Percentiles rank a stretch among this genome's conserved stretches.
Evolutionary conservation across 2,888 invertebrate species (phyloP).

Genomic region (Watsonalla binaria): DNA sequence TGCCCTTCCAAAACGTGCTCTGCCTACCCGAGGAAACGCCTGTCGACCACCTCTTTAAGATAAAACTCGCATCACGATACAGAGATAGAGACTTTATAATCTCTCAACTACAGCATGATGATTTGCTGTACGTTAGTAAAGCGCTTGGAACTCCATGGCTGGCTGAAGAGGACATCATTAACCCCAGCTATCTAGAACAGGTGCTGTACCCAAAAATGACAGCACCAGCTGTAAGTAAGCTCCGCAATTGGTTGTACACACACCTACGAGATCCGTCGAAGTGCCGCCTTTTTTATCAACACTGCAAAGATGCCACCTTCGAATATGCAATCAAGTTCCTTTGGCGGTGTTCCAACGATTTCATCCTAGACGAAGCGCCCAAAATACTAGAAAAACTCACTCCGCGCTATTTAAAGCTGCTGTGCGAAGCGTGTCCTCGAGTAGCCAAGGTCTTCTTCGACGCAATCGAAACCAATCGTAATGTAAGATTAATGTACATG

Average conservation of each 20-base stretch:
- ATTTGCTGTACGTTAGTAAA: constrained; percentile 55
- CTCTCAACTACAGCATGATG: constrained; percentile 42
- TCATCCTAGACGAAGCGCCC: constrained; percentile 30
- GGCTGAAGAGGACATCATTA: constrained; percentile 37
- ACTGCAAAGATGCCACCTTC: constrained; percentile 33
- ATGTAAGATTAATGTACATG: constrained; percentile 25
- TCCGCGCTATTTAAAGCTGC: constrained; percentile 35
- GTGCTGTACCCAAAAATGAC: constrained; percentile 49
- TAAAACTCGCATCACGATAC: constrained; percentile 46
- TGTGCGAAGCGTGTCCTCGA: constrained; percentile 41
- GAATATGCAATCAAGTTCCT: constrained; percentile 42
- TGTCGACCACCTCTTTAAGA: constrained; percentile 51
- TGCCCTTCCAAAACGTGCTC: constrained; percentile 15
- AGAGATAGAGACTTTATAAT: constrained; percentile 44
- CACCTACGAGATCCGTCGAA: constrained; percentile 21
- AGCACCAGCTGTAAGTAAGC: constrained; percentile 39
- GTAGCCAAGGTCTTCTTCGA: constrained; percentile 42
- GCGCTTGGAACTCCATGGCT: constrained; percentile 53
- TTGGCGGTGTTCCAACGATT: constrained; percentile 34
- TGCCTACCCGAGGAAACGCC: constrained; percentile 30
- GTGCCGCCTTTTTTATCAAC: constrained; percentile 45
- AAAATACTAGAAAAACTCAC: constrained; percentile 36
- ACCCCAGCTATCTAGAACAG: constrained; percentile 46
- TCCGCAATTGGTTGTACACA: not conserved
- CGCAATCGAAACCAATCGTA: constrained; percentile 23